These are phyloP conservation scores for Chaetoderma sp. DNA, from an alignment of 2,888 invertebrate species.

Conservation along the genomic window DNA sequence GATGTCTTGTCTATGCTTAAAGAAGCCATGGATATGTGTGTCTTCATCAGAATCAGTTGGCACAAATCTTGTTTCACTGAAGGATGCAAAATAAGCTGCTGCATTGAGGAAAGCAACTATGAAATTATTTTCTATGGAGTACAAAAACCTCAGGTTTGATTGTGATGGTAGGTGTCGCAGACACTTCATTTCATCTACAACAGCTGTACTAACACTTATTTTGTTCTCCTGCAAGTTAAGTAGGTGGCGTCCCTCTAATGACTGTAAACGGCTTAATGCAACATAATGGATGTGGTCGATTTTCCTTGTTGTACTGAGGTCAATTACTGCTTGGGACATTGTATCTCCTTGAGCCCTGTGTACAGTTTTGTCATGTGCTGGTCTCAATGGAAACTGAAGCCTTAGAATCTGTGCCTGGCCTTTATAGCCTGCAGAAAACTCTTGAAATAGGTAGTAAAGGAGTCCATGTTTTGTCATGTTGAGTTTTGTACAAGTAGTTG, in stretches of 20 bases:
- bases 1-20: neutral
- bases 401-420: slow-evolving; percentile 18
- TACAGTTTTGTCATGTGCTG: slow-evolving; percentile 23
- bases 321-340: slow-evolving; percentile 14
- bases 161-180: neutral
- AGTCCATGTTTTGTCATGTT: slow-evolving; percentile 19
- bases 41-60: neutral
- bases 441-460: slow-evolving; percentile 17
- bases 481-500: slow-evolving; percentile 11
- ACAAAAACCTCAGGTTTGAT: slow-evolving; percentile 4
- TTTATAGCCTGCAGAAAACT: slow-evolving; percentile 27
- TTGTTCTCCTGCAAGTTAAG: slow-evolving; percentile 15
- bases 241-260: slow-evolving; percentile 15
- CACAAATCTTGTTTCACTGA: slow-evolving; percentile 28
- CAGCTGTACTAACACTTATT: slow-evolving; percentile 9
- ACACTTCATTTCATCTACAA: slow-evolving; percentile 18
- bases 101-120: slow-evolving; percentile 27
- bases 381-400: slow-evolving; percentile 28
- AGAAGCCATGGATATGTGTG: neutral
- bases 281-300: slow-evolving; percentile 32
- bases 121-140: neutral
- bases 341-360: slow-evolving; percentile 33
- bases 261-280: slow-evolving; percentile 7
- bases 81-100: slow-evolving; percentile 18
- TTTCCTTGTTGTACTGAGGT: slow-evolving; percentile 13